Evolutionary conservation across 37 sponge, comb jelly and placozoan species (phyloP).

Genomic region (Sycon ciliatum): DNA sequence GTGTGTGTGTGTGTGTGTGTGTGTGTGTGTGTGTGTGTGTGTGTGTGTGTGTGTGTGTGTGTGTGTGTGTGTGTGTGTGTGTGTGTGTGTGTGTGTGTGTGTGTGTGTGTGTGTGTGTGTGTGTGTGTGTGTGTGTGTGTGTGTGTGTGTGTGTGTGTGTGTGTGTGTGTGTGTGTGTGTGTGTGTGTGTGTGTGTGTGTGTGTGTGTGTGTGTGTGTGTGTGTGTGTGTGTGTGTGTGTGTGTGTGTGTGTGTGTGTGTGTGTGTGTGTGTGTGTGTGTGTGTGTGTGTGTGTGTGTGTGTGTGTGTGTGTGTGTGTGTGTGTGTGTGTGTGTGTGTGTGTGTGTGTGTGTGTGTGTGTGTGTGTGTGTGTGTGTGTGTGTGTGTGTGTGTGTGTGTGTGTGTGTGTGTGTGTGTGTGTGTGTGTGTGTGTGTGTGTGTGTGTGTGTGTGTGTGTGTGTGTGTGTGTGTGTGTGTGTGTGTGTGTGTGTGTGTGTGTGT

Average conservation of each 20-base stretch:
- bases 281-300: conserved; percentile 5
- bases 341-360: too few species aligned
- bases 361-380: too few species aligned
- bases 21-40: background rate
- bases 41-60: background rate
- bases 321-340: too few species aligned
- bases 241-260: conserved; percentile 5
- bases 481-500: too few species aligned
- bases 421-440: background rate
- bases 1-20: background rate
- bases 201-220: conserved; percentile 5
- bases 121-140: conserved; percentile 5
- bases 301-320: background rate
- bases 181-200: background rate
- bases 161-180: background rate
- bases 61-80: background rate
- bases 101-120: conserved; percentile 5
- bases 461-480: too few species aligned
- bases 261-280: conserved; percentile 5
- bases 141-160: conserved; percentile 5
- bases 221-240: conserved; percentile 5
- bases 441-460: too few species aligned
- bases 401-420: conserved; percentile 10
- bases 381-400: too few species aligned
- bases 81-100: background rate